phyloP scores from a whole-genome alignment of 1,140 invertebrate species.

The Sminthurides bifidus region DNA sequence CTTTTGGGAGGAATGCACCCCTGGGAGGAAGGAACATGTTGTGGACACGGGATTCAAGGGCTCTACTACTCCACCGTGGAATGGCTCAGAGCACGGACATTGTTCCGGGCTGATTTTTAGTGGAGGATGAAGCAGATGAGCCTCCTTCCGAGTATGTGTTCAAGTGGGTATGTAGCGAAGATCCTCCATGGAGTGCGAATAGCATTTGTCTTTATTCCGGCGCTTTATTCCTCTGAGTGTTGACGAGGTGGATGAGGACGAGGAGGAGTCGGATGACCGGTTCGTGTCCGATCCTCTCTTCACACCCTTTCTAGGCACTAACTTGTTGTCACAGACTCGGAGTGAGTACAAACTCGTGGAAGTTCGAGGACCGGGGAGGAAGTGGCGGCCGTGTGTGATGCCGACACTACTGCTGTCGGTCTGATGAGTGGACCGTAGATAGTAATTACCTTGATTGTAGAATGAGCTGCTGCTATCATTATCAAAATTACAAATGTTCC shows the following conservation, averaged over 20 bases:
- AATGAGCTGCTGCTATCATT: not conserved
- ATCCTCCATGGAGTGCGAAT: constrained; percentile 27
- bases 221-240: not conserved
- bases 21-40: too few species aligned
- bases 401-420: too few species aligned
- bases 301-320: constrained; percentile 16
- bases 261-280: too few species aligned
- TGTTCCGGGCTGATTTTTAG: too few species aligned
- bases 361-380: not conserved
- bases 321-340: constrained; percentile 10
- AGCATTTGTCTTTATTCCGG: not conserved
- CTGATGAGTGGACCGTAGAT: not conserved
- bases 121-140: too few species aligned
- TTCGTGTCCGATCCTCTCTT: too few species aligned
- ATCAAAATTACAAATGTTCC: not conserved
- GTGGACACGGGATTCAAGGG: too few species aligned
- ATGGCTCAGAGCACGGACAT: too few species aligned
- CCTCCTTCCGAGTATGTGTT: too few species aligned
- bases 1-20: too few species aligned
- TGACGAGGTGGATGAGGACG: not conserved
- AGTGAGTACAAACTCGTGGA: constrained; percentile 18
- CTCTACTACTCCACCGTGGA: too few species aligned
- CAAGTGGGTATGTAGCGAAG: constrained; percentile 17
- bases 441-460: not conserved
- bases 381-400: not conserved